Evolutionary conservation across 2,888 invertebrate genomes (phyloP).

Genomic region (Micropterix aruncella): DNA sequence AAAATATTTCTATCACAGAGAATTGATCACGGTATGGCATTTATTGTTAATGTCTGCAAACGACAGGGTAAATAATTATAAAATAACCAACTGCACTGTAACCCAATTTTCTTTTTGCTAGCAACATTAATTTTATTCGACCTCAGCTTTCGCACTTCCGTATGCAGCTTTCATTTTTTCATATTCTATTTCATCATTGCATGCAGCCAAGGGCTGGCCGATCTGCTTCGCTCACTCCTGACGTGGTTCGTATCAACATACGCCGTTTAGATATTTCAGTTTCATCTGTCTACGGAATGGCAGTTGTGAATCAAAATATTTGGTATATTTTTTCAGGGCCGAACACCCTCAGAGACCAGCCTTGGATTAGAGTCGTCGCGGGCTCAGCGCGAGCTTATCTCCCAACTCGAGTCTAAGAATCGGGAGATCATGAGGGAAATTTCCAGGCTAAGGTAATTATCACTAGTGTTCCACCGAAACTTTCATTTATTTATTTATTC

Average conservation of each 20-base stretch:
- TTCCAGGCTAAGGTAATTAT: slow-evolving; percentile 68
- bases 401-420: slow-evolving; percentile 88
- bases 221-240: slow-evolving; percentile 46
- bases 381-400: slow-evolving; percentile 81
- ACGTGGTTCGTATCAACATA: slow-evolving; percentile 34
- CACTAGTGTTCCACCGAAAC: too few relatives aligned
- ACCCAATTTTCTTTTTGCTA: too few relatives aligned
- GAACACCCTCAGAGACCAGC: slow-evolving; percentile 47
- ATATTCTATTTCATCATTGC: neutral
- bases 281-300: neutral
- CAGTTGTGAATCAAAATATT: neutral
- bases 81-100: too few relatives aligned
- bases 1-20: too few relatives aligned
- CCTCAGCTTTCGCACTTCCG: too few relatives aligned
- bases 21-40: too few relatives aligned
- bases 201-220: slow-evolving; percentile 41
- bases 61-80: too few relatives aligned
- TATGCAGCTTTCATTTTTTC: neutral
- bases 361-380: slow-evolving; percentile 76
- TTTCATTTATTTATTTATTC: too few relatives aligned
- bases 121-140: too few relatives aligned
- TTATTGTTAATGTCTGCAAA: too few relatives aligned
- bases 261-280: too few relatives aligned
- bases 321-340: slow-evolving; percentile 20
- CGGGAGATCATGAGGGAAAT: slow-evolving; percentile 94